phyloP scores from a whole-genome alignment of 1,140 invertebrate genomes.

The Drosophila oshimai region DNA sequence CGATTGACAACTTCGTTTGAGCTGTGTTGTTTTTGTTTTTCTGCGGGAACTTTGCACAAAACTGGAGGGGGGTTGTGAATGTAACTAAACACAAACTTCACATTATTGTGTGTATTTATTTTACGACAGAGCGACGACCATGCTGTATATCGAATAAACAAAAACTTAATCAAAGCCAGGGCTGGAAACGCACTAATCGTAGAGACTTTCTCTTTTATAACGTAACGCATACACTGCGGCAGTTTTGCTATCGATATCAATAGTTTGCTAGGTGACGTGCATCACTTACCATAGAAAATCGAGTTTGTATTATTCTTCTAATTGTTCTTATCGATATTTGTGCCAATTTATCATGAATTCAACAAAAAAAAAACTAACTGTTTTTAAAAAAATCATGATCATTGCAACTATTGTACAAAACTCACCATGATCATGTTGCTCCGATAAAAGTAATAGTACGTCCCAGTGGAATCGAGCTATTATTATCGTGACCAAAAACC shows the following conservation, averaged over 20 bases:
- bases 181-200: background rate
- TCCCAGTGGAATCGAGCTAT: too few relatives aligned
- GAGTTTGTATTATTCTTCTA: too few relatives aligned
- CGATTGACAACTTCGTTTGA: background rate
- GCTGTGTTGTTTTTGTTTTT: background rate
- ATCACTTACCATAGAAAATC: too few relatives aligned
- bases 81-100: background rate
- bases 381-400: too few relatives aligned
- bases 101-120: background rate
- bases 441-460: too few relatives aligned
- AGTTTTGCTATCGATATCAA: background rate
- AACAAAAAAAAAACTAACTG: too few relatives aligned
- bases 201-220: background rate
- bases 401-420: too few relatives aligned
- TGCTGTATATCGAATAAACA: slow-evolving; percentile 4
- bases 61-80: background rate
- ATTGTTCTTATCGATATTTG: too few relatives aligned
- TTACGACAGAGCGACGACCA: background rate
- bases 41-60: background rate
- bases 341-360: too few relatives aligned
- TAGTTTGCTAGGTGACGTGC: too few relatives aligned
- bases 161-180: background rate
- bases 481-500: too few relatives aligned
- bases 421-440: too few relatives aligned
- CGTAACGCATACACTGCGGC: background rate